Conservation (phyloP, 1,140 invertebrate species). For the Drosophila quadrilineata region DNA sequence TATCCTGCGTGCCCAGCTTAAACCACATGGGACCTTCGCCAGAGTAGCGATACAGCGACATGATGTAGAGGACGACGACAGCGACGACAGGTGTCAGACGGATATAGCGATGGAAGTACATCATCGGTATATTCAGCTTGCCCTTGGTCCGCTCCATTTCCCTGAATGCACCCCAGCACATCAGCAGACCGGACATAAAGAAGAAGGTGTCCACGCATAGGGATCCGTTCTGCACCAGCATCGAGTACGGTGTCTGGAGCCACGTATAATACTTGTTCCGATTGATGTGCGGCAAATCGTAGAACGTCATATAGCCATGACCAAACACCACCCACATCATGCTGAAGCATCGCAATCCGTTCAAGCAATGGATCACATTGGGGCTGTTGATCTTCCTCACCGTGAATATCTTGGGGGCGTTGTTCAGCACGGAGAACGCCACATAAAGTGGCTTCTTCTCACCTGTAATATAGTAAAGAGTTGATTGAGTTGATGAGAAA, state of each 20-base stretch:
- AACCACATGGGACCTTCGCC: conserved; percentile 85
- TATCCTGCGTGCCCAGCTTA: conserved; percentile 83
- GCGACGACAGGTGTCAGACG: conserved; percentile 85
- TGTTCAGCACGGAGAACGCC: conserved; percentile 71
- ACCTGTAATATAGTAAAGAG: neutral
- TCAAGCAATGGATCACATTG: conserved; percentile 82
- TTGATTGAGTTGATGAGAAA: neutral
- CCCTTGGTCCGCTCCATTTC: conserved; percentile 86
- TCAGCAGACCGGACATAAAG: conserved; percentile 86
- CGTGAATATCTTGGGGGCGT: conserved; percentile 76
- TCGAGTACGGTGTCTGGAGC: conserved; percentile 82
- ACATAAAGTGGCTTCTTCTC: conserved; percentile 58
- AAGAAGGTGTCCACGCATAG: conserved; percentile 88
- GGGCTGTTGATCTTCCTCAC: conserved; percentile 69
- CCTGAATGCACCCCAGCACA: conserved; percentile 85
- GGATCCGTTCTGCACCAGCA: conserved; percentile 84
- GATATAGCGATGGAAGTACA: conserved; percentile 83
- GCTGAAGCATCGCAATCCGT: conserved; percentile 84
- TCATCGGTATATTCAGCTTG: conserved; percentile 74
- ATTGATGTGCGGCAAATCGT: conserved; percentile 70
- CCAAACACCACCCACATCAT: conserved; percentile 87
- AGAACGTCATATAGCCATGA: conserved; percentile 82
- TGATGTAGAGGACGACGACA: conserved; percentile 83
- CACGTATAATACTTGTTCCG: conserved; percentile 56
- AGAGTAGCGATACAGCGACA: conserved; percentile 82